These are phyloP conservation scores for Leontocebus nigricollis DNA, from an alignment of 2,797 vertebrate species.

Conservation along the genomic window DNA sequence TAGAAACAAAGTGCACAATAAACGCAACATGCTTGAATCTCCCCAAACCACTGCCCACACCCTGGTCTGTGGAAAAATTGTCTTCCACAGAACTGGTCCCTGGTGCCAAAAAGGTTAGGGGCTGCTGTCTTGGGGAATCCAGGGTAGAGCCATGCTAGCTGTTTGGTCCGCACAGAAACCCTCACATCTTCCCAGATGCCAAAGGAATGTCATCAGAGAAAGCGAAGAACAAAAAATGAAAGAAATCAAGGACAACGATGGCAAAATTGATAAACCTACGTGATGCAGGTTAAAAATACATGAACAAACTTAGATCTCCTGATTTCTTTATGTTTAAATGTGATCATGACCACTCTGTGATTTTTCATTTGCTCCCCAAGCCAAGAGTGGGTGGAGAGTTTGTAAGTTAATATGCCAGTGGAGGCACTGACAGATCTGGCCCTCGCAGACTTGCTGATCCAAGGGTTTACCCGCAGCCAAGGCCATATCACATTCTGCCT, in stretches of 20 bases:
- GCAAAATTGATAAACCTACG: accelerated
- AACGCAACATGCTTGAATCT: not conserved
- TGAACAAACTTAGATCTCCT: accelerated
- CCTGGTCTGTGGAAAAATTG: not conserved
- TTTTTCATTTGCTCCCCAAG: not conserved
- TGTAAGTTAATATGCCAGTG: accelerated
- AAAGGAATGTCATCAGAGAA: not conserved
- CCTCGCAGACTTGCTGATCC: not conserved
- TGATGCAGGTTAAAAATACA: not conserved
- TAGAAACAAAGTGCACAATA: not conserved
- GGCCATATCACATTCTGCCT: constrained; percentile 30
- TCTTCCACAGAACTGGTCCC: not conserved
- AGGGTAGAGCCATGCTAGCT: not conserved
- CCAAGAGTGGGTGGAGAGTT: not conserved
- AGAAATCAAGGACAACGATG: not conserved
- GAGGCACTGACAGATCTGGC: accelerated
- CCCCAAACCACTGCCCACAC: not conserved
- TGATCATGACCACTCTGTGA: accelerated
- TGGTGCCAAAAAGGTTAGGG: not conserved
- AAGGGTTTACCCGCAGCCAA: not conserved
- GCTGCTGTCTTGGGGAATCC: not conserved
- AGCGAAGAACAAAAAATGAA: not conserved
- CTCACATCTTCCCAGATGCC: not conserved
- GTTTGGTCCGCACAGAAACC: not conserved
- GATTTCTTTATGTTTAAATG: no score